Evolutionary conservation across 2,797 vertebrate genomes (phyloP).

Genomic region (Erpetoichthys calabaricus): DNA sequence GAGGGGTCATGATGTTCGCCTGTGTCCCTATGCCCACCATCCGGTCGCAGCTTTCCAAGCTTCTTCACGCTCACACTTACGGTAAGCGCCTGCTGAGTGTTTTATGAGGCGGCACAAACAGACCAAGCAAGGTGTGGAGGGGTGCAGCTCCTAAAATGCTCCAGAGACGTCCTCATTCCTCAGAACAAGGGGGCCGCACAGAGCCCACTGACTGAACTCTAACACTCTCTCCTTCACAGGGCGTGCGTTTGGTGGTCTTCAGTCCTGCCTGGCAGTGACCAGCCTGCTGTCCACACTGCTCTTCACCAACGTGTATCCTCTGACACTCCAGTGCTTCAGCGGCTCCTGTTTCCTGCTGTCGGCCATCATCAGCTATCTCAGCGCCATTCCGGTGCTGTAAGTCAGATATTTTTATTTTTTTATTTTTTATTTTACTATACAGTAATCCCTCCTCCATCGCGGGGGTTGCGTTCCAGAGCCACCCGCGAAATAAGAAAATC

Average conservation of each 20-base stretch:
- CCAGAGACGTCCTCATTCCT: too few species aligned
- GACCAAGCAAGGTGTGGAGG: too few species aligned
- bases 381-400: slow-evolving; percentile 26
- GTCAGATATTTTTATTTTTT: too few species aligned
- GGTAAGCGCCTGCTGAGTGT: slow-evolving; percentile 16
- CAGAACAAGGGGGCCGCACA: too few species aligned
- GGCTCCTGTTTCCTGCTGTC: slow-evolving; percentile 29
- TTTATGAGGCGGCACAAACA: too few species aligned
- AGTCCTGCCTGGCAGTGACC: slow-evolving; percentile 25
- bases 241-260: slow-evolving; percentile 23
- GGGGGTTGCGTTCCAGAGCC: too few species aligned
- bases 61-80: slow-evolving; percentile 23
- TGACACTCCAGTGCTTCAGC: slow-evolving; percentile 22
- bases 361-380: slow-evolving; percentile 25
- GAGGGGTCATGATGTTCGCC: slow-evolving; percentile 32
- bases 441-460: too few species aligned
- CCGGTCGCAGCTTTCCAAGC: slow-evolving; percentile 28
- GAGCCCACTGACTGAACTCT: too few species aligned
- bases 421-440: too few species aligned
- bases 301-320: slow-evolving; percentile 30
- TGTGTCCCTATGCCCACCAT: slow-evolving; percentile 34
- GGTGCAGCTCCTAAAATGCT: too few species aligned
- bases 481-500: too few species aligned
- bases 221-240: slow-evolving; percentile 12
- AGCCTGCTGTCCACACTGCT: slow-evolving; percentile 23